phyloP scores from a whole-genome alignment of 2,888 invertebrate genomes.

The Allygus modestus region DNA sequence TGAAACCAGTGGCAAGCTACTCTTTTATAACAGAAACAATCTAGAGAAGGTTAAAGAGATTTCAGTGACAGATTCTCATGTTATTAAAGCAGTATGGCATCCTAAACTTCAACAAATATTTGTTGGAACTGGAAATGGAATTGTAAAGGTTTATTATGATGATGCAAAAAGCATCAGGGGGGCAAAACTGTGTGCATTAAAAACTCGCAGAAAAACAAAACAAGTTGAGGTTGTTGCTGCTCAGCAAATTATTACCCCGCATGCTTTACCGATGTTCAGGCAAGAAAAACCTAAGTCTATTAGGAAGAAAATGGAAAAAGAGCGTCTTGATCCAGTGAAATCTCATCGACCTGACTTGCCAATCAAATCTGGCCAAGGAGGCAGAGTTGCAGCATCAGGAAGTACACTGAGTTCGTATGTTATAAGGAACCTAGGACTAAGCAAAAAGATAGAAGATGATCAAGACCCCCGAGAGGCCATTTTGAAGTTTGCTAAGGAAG shows the following conservation, averaged over 20 bases:
- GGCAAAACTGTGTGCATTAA: constrained; percentile 92
- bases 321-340: constrained; percentile 90
- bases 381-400: constrained; percentile 95
- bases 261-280: constrained; percentile 96
- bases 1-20: constrained; percentile 80
- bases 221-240: constrained; percentile 92
- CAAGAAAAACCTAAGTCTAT: constrained; percentile 93
- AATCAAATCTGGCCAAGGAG: constrained; percentile 91
- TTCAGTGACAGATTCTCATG: constrained; percentile 87
- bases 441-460: constrained; percentile 94
- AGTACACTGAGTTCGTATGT: constrained; percentile 98
- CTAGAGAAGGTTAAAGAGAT: constrained; percentile 86
- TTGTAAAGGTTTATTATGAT: constrained; percentile 94
- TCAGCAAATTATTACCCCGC: constrained; percentile 97
- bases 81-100: constrained; percentile 96
- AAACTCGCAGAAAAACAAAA: constrained; percentile 86
- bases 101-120: constrained; percentile 98
- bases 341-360: constrained; percentile 90
- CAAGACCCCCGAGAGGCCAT: constrained; percentile 96
- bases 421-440: constrained; percentile 95
- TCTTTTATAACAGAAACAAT: constrained; percentile 89
- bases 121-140: constrained; percentile 93
- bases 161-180: constrained; percentile 91
- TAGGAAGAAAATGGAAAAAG: constrained; percentile 94
- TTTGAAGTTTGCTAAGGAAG: constrained; percentile 95